A percentile compares a stretch with the other conserved stretches of the same genome.
These are phyloP conservation scores for Icerya purchasi DNA, from an alignment of 2,888 invertebrate genomes.

Conservation along the genomic window DNA sequence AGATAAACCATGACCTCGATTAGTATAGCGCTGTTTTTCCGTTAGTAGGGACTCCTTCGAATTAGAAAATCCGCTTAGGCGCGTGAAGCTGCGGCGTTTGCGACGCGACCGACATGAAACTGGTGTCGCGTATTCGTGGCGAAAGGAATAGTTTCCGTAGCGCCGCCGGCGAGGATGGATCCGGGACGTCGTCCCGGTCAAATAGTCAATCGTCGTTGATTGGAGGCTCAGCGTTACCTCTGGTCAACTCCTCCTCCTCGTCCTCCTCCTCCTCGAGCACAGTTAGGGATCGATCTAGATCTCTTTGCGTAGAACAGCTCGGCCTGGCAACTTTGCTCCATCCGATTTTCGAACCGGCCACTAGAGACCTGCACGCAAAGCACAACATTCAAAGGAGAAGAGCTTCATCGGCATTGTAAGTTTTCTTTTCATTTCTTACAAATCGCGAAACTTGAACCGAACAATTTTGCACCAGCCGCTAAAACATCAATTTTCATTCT, in stretches of 20 bases:
- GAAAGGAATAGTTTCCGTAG: slow-evolving; percentile 6
- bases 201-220: slow-evolving; percentile 5
- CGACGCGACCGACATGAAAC: slow-evolving; percentile 8
- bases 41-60: too few relatives aligned
- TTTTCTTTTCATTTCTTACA: slow-evolving; percentile 13
- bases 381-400: slow-evolving; percentile 21
- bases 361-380: slow-evolving; percentile 19
- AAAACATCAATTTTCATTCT: too few relatives aligned
- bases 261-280: slow-evolving; percentile 4
- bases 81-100: too few relatives aligned
- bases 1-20: too few relatives aligned
- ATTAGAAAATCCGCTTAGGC: too few relatives aligned
- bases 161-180: background rate
- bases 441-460: too few relatives aligned
- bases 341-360: slow-evolving; percentile 21
- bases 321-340: slow-evolving; percentile 20
- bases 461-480: too few relatives aligned
- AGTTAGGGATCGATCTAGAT: slow-evolving; percentile 24
- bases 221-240: slow-evolving; percentile 12
- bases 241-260: background rate
- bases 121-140: slow-evolving; percentile 15
- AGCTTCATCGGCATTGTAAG: slow-evolving; percentile 24
- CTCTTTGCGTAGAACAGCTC: slow-evolving; percentile 24
- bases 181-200: slow-evolving; percentile 9
- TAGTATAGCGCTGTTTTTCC: too few relatives aligned